A percentile compares a stretch with the other conserved stretches of the same genome.
Evolutionary conservation across 2,113 vertebrate species (phyloP).

Genomic region (Microtus pennsylvanicus): DNA sequence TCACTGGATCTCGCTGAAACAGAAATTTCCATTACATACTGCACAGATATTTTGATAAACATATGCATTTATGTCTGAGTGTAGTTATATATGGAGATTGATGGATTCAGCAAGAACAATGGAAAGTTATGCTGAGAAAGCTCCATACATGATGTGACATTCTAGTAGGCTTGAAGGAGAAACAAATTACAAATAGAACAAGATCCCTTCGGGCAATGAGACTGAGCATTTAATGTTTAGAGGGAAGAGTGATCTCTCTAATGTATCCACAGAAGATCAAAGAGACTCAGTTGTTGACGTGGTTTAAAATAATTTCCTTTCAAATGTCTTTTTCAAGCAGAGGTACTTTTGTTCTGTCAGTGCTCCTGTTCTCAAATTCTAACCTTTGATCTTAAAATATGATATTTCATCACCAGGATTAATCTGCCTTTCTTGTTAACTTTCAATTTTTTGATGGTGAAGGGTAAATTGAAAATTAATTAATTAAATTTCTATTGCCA

Average conservation of each 20-base stretch:
- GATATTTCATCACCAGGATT: slow-evolving; percentile 55
- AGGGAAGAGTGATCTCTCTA: not conserved
- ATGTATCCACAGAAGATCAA: not conserved
- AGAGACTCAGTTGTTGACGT: not conserved
- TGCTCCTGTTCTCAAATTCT: not conserved
- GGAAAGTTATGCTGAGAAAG: not conserved
- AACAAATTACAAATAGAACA: not conserved
- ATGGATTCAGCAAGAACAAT: not conserved
- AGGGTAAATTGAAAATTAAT: slow-evolving; percentile 76
- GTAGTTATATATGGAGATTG: not conserved
- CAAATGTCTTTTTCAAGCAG: slow-evolving; percentile 28
- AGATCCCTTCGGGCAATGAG: slow-evolving; percentile 27
- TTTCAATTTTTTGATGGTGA: slow-evolving; percentile 68
- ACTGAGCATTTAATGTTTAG: not conserved
- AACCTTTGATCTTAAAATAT: slow-evolving; percentile 57
- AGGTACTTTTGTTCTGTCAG: slow-evolving; percentile 14
- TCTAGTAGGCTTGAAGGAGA: slow-evolving; percentile 13
- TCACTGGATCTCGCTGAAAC: not conserved
- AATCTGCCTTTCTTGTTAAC: slow-evolving; percentile 43
- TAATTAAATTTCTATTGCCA: slow-evolving; percentile 84
- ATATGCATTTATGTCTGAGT: not conserved
- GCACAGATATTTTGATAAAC: not conserved
- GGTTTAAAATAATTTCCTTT: slow-evolving; percentile 34
- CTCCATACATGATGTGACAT: not conserved
- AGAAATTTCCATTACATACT: not conserved